Evolutionary conservation across 2,888 invertebrate species (phyloP).

Genomic region (Pinctada fucata): DNA sequence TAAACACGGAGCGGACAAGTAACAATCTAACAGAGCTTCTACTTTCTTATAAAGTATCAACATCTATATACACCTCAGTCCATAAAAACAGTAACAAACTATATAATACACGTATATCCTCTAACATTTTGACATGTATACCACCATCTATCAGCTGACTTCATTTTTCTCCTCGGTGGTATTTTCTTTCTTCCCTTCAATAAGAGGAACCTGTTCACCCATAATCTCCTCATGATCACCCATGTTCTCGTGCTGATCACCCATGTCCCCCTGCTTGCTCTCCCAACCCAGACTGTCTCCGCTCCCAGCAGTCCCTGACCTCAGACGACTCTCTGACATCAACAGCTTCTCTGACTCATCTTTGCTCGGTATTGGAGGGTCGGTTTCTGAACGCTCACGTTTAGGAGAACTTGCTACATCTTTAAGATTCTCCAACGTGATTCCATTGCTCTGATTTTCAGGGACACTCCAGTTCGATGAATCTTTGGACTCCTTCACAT

Average conservation of each 20-base stretch:
- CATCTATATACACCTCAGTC: too few species aligned
- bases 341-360: not conserved
- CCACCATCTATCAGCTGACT: not conserved
- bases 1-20: too few species aligned
- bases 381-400: slow-evolving; percentile 11
- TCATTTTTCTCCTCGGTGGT: not conserved
- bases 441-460: slow-evolving; percentile 5
- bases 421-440: not conserved
- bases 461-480: slow-evolving; percentile 10
- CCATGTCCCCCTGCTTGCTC: not conserved
- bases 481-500: not conserved
- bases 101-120: too few species aligned
- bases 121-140: not conserved
- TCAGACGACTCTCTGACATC: not conserved
- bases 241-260: not conserved
- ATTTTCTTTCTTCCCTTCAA: not conserved
- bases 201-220: not conserved
- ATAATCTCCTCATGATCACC: not conserved
- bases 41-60: too few species aligned
- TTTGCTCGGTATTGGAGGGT: not conserved
- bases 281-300: slow-evolving; percentile 25
- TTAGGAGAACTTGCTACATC: not conserved
- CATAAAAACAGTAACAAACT: too few species aligned
- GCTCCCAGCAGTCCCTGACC: not conserved
- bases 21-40: too few species aligned